Conservation (phyloP, 2,888 invertebrate genomes). For the Tridacna gigas region DNA sequence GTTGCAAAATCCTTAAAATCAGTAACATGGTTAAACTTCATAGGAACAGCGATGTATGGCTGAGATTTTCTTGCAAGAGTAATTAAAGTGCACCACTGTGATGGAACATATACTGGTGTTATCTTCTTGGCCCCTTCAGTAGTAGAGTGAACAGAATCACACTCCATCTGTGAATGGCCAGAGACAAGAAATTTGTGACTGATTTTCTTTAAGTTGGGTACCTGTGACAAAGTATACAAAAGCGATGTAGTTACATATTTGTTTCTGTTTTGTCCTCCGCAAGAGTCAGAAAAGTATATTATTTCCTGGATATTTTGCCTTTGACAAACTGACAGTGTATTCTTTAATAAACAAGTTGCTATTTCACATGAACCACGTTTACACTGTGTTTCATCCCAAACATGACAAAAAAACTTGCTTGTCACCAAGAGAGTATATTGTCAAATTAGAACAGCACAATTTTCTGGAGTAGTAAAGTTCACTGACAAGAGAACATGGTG, state of each 20-base stretch:
- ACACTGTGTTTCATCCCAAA: conserved; percentile 30
- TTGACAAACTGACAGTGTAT: conserved; percentile 11
- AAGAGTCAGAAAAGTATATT: conserved; percentile 38
- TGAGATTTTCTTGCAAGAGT: conserved; percentile 43
- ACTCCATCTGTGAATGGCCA: conserved; percentile 58
- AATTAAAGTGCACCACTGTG: conserved; percentile 50
- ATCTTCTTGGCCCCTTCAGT: conserved; percentile 49
- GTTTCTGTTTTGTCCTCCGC: conserved; percentile 56
- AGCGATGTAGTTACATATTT: conserved; percentile 42
- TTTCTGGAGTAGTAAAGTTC: conserved; percentile 51
- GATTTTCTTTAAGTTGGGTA: conserved; percentile 14
- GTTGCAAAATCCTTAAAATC: conserved; percentile 4
- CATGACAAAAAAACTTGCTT: conserved; percentile 3
- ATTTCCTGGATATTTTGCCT: conserved; percentile 32
- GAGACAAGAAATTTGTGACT: conserved; percentile 47
- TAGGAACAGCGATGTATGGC: conserved; percentile 56
- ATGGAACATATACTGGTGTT: conserved; percentile 44
- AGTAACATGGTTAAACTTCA: conserved; percentile 38
- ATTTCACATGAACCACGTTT: conserved; percentile 46
- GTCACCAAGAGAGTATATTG: conserved; percentile 40
- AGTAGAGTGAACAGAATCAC: conserved; percentile 50
- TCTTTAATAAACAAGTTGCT: conserved; percentile 28
- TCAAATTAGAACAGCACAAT: conserved; percentile 45
- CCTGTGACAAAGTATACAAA: conserved; percentile 19
- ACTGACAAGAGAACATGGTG: conserved; percentile 43